Percentiles rank a stretch among this genome's conserved stretches.
These are phyloP conservation scores for Tipula vernalis DNA, from an alignment of 2,888 invertebrate species.

Conservation along the genomic window DNA sequence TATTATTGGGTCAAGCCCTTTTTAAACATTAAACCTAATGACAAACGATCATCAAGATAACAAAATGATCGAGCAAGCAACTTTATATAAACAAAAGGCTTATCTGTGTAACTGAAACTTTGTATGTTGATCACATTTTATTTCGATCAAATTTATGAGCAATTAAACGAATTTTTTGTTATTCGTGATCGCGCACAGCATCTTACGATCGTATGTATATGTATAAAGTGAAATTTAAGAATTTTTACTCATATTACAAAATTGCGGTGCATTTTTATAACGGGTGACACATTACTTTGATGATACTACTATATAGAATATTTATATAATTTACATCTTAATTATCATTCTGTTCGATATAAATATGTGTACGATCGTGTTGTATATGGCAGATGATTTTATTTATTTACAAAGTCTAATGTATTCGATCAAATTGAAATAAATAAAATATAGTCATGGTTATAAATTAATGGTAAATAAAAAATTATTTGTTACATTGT, in stretches of 20 bases:
- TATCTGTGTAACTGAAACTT: background rate
- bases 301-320: background rate
- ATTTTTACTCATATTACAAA: background rate
- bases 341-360: background rate
- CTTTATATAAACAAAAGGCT: background rate
- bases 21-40: background rate
- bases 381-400: background rate
- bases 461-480: background rate
- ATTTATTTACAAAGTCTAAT: background rate
- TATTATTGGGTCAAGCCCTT: background rate
- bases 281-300: background rate
- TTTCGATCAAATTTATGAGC: background rate
- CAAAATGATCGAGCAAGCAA: background rate
- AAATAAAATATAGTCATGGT: background rate
- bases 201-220: background rate
- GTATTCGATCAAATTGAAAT: background rate
- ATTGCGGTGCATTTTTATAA: background rate
- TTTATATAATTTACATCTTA: background rate
- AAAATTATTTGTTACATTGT: background rate
- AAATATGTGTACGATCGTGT: too few species aligned
- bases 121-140: background rate
- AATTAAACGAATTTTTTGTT: background rate
- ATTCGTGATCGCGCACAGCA: background rate
- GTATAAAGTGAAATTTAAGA: background rate
- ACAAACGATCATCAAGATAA: background rate